phyloP scores from a whole-genome alignment of 1,140 invertebrate genomes.

The Spodoptera litura region DNA sequence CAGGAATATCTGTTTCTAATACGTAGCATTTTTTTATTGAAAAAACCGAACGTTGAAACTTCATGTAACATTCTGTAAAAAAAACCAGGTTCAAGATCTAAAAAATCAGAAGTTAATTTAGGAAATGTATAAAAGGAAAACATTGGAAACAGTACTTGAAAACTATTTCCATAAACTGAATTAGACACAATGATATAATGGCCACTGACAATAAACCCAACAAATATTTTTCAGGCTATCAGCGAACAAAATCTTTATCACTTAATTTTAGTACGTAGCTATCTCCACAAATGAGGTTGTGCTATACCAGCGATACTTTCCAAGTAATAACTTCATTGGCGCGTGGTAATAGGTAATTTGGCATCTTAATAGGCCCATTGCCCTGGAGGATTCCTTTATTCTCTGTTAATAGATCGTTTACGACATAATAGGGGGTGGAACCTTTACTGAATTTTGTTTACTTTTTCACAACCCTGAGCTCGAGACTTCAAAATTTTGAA shows the following conservation, averaged over 20 bases:
- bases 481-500: background rate
- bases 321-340: conserved; percentile 44
- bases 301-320: conserved; percentile 29
- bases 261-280: conserved; percentile 14
- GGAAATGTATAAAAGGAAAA: too few species aligned
- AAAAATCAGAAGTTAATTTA: too few species aligned
- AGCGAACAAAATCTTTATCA: conserved; percentile 6
- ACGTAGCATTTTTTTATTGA: too few species aligned
- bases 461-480: background rate
- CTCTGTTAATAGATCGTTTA: conserved; percentile 46
- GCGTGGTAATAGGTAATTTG: conserved; percentile 42
- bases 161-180: too few species aligned
- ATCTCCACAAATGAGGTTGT: conserved; percentile 11
- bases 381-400: conserved; percentile 42
- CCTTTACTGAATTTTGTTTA: conserved; percentile 26
- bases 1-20: too few species aligned
- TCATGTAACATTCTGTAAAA: too few species aligned
- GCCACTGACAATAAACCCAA: conserved; percentile 1
- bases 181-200: background rate
- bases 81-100: too few species aligned
- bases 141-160: too few species aligned
- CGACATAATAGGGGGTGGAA: conserved; percentile 38
- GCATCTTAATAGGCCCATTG: conserved; percentile 39
- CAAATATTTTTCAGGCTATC: conserved; percentile 5
- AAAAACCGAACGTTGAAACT: too few species aligned